phyloP scores from a whole-genome alignment of 2,113 vertebrate species.

The Todiramphus saurophagus region DNA sequence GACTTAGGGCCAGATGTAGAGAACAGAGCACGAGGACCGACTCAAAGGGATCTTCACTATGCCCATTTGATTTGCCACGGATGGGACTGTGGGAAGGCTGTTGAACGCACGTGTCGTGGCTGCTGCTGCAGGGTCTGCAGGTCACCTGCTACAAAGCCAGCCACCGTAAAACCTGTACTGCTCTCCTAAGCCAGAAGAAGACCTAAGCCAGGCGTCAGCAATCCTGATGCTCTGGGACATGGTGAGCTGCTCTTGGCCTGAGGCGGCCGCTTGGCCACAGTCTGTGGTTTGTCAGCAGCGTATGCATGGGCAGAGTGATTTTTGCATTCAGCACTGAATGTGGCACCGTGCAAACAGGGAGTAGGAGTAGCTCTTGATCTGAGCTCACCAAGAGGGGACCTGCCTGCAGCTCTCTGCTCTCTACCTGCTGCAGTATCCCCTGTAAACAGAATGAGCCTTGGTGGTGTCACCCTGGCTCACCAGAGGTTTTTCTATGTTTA shows the following conservation, averaged over 20 bases:
- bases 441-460: not conserved
- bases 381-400: not conserved
- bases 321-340: not conserved
- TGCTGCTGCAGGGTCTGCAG: not conserved
- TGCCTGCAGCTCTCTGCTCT: not conserved
- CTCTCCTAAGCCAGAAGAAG: not conserved
- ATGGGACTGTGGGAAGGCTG: not conserved
- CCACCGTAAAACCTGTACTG: not conserved
- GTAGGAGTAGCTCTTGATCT: not conserved
- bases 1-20: not conserved
- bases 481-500: not conserved
- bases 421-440: not conserved
- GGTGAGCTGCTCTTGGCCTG: not conserved
- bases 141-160: not conserved
- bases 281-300: not conserved
- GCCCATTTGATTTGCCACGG: not conserved
- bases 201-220: fast-evolving
- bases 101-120: fast-evolving
- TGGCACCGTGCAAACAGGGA: not conserved
- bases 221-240: not conserved
- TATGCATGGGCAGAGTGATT: not conserved
- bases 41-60: not conserved
- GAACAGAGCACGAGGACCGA: not conserved
- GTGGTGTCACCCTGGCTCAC: not conserved
- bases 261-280: not conserved